Base-by-base conservation (phyloP, 1,140 invertebrate genomes). In the Bombus breviceps region DNA sequence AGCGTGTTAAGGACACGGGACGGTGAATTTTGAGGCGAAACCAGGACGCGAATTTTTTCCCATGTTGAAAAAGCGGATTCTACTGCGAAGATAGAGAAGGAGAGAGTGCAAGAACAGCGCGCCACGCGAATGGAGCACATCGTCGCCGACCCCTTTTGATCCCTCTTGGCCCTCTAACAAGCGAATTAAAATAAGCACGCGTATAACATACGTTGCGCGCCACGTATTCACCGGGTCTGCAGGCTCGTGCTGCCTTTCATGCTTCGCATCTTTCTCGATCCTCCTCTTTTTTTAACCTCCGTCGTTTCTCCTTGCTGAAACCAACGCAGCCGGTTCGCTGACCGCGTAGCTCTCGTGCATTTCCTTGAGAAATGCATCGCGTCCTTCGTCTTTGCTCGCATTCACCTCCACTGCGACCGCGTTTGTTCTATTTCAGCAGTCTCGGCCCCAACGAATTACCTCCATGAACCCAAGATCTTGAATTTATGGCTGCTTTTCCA, bases 131-230 rank as follows among this genome's bases (percentile, higher is more conserved):
- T 75, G 81, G 37, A 75, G 28, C 53, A 84, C 34, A 68, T 73
- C 80, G 68, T 82, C 75, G 47, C 64, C 62, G 83, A 81, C 77
- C 68, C 53, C 53, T 62, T 78, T 79, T 66, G 74, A 83, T 85
- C 75, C 41, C 66, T 57, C 77, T 86, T 53, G 68, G 39, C 57
- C 15, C 69, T 68, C 69, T 83, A 86, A 83, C 79, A 66, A 81
- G 28, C 87, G 88, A 86, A 89, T 83, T 89, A 89, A 89, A 89
- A 86, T 86, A 89, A 88, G 74, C 87, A 71, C 88, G 83, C 69
- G 79, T 57, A 68, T 28, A 85, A 89, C 73, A 62, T 68, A 75
- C 32, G 32, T 34, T 75, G 43, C n/a, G 10, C 43, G n/a, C n/a
- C 43, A 37, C 37, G 73, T 53, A 88, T 88, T 86, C 83, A 88